Percentiles rank a stretch among this genome's conserved stretches.
Conservation (phyloP, 1,140 invertebrate species). For the Leptopilina boulardi region DNA sequence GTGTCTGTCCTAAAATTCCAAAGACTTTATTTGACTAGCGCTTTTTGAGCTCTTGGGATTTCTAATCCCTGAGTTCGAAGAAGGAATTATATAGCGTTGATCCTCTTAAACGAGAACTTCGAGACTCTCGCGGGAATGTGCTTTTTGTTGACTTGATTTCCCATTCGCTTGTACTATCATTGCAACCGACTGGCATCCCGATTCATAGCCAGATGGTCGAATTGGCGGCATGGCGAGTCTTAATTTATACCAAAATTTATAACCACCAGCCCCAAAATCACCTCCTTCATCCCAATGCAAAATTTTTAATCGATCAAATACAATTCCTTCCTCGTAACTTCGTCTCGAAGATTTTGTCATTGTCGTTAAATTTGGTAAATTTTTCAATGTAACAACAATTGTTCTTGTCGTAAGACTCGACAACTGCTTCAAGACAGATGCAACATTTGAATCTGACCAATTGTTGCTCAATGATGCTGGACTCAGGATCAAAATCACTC, state of each 20-base stretch:
- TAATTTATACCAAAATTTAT: slow-evolving; percentile 71
- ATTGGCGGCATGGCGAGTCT: slow-evolving; percentile 69
- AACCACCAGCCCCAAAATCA: slow-evolving; percentile 49
- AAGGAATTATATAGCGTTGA: background rate
- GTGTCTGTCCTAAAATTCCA: slow-evolving; percentile 15
- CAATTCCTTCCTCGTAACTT: slow-evolving; percentile 49
- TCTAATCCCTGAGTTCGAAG: slow-evolving; percentile 31
- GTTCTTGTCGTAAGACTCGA: slow-evolving; percentile 55
- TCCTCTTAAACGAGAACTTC: slow-evolving; percentile 71
- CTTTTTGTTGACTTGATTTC: slow-evolving; percentile 66
- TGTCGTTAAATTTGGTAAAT: slow-evolving; percentile 61
- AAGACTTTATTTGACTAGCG: slow-evolving; percentile 21
- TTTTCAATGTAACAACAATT: slow-evolving; percentile 67
- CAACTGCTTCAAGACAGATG: slow-evolving; percentile 64
- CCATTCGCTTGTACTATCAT: slow-evolving; percentile 71
- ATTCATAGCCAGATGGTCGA: slow-evolving; percentile 56
- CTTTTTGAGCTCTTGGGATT: slow-evolving; percentile 16
- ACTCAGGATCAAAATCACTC: slow-evolving; percentile 69
- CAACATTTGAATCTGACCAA: slow-evolving; percentile 69
- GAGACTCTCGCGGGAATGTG: slow-evolving; percentile 70
- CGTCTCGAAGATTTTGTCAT: slow-evolving; percentile 64
- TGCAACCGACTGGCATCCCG: slow-evolving; percentile 67
- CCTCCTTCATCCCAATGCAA: slow-evolving; percentile 64
- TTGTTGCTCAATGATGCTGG: slow-evolving; percentile 63
- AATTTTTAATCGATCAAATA: slow-evolving; percentile 63